phyloP scores from a whole-genome alignment of 1,140 invertebrate genomes.

The Adelges cooleyi region DNA sequence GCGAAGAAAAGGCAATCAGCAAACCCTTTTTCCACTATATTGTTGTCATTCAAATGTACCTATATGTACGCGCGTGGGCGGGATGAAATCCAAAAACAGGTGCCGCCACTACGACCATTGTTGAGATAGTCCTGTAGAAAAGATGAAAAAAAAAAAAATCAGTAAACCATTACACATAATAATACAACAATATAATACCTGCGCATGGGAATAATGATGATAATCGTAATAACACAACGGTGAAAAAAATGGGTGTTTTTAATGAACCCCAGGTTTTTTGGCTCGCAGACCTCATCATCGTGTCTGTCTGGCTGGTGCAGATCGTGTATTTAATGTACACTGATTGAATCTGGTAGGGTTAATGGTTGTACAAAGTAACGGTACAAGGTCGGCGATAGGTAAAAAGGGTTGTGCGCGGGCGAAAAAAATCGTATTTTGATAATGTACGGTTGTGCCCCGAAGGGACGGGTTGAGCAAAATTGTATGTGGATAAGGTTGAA shows the following conservation, averaged over 20 bases:
- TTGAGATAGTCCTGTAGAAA: not conserved
- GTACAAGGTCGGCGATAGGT: not conserved
- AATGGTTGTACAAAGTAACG: not conserved
- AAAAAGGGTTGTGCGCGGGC: slow-evolving; percentile 15
- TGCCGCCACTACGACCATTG: slow-evolving; percentile 14
- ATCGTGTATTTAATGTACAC: not conserved
- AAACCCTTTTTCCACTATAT: not conserved
- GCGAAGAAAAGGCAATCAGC: slow-evolving; percentile 21
- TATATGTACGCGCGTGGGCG: slow-evolving; percentile 12
- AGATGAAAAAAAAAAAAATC: slow-evolving; percentile 13
- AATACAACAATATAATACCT: not conserved
- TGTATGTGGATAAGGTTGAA: slow-evolving; percentile 4
- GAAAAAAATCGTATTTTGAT: slow-evolving; percentile 1
- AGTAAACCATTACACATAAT: slow-evolving; percentile 7
- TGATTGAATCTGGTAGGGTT: slow-evolving; percentile 3
- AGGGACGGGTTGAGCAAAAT: slow-evolving; percentile 7
- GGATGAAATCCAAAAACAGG: slow-evolving; percentile 26
- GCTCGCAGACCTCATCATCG: not conserved
- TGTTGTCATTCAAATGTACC: not conserved
- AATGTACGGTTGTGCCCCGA: not conserved
- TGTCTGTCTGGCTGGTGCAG: not conserved
- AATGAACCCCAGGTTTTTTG: not conserved
- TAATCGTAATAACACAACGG: slow-evolving; percentile 14
- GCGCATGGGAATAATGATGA: slow-evolving; percentile 11
- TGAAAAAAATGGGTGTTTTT: slow-evolving; percentile 23